Evolutionary conservation across 2,888 invertebrate species (phyloP).

Genomic region (Drosophila vallismaia): DNA sequence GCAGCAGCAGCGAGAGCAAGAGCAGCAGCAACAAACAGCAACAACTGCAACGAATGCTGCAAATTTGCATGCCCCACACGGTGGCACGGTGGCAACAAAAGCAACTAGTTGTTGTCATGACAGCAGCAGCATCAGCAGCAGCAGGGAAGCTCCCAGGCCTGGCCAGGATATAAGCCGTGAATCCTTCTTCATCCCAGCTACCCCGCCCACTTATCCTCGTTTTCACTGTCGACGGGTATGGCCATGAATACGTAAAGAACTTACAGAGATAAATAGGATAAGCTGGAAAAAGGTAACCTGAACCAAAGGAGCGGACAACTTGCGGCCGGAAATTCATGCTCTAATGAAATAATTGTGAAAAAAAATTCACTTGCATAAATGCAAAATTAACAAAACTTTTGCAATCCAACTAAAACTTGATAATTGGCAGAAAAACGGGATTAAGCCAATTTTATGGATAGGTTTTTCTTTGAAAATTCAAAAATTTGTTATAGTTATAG

Average conservation of each 20-base stretch:
- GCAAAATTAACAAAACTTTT: constrained; percentile 8
- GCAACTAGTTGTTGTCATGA: constrained; percentile 73
- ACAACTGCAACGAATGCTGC: constrained; percentile 12
- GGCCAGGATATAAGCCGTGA: constrained; percentile 39
- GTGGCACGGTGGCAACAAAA: constrained; percentile 29
- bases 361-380: background rate
- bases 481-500: no score
- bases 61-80: constrained; percentile 22
- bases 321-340: constrained; percentile 20
- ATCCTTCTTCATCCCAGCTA: constrained; percentile 14
- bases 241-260: constrained; percentile 33
- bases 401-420: constrained; percentile 10
- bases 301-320: constrained; percentile 11
- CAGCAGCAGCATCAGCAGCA: constrained; percentile 4
- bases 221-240: background rate
- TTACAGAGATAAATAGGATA: constrained; percentile 24
- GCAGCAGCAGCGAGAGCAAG: constrained; percentile 39
- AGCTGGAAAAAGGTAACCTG: constrained; percentile 27
- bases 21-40: constrained; percentile 39
- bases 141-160: constrained; percentile 9
- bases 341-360: constrained; percentile 16
- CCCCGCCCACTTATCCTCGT: background rate
- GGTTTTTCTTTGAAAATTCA: background rate
- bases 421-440: background rate
- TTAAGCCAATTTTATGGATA: background rate